Base-by-base conservation (phyloP, 2,113 vertebrate genomes). In the Eublepharis macularius region DNA sequence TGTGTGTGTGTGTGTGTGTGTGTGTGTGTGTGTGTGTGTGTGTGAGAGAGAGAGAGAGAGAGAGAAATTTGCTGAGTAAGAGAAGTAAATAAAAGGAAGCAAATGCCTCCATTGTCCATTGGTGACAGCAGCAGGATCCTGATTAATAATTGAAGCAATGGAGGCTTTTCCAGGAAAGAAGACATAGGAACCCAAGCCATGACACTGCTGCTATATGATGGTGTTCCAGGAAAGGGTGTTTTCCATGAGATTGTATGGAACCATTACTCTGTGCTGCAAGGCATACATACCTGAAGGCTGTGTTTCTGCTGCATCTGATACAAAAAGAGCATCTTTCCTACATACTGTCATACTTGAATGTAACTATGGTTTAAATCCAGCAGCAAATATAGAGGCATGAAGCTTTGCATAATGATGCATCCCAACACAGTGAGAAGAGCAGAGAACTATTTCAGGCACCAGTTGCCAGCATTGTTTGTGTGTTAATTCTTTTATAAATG, bases 161-260 rank as follows among this genome's bases (percentile, higher is more conserved):
- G 54, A 14, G 54, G 94, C 92, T 95, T 95, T 96, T 96, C 96
- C 95, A 95, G 93, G 96, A 96, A 93, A 93, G 90, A 93, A 88
- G 93, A 90, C 87, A 91, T 81, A 92, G 90, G 82, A 88, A 36
- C 14, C 93, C 86, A 89, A 4, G 80, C 72, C 88, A 93, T 83
- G 69, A 80, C 2, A 10, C 84, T 2, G 12, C 82, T 0, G 51
- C 36, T 86, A 84, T 91, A 82, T 80, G 10, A 76, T 65, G 63
- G 36, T 39, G 19, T 92, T 94, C 92, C 92, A 77, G 84, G 93
- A 94, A 95, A 72, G 73, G 85, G 89, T 84, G 89, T 70, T 94
- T 92, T 85, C 82, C 51, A 36, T 1, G 19, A 85, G 72, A 86
- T 70, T 69, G 80, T 14, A 49, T 87, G 86, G 82, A 69, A 82